Evolutionary conservation across 2,113 vertebrate species (phyloP).

Genomic region (Falcunculus frontatus): DNA sequence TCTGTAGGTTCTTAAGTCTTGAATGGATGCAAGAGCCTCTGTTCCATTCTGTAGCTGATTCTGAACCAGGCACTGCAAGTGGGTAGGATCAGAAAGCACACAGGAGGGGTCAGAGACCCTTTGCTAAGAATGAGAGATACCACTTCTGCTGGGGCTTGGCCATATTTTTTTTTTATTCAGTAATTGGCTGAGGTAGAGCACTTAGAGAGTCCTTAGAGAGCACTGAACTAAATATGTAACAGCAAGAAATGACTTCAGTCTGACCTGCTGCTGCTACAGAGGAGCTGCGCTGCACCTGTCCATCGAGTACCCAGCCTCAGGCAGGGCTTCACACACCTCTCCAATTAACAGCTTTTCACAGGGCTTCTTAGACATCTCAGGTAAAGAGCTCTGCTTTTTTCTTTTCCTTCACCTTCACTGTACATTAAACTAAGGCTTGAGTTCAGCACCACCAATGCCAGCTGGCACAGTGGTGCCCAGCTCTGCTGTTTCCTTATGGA

Average conservation of each 20-base stretch:
- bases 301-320: not conserved
- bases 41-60: not conserved
- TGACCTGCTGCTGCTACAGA: not conserved
- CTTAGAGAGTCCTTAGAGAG: not conserved
- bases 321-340: not conserved
- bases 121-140: not conserved
- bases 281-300: not conserved
- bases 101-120: not conserved
- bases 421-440: not conserved
- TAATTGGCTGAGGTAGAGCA: not conserved
- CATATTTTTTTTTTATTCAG: not conserved
- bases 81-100: not conserved
- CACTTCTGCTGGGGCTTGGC: not conserved
- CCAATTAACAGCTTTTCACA: not conserved
- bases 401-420: not conserved
- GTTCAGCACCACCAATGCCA: not conserved
- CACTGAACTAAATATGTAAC: not conserved
- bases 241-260: not conserved
- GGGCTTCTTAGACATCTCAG: not conserved
- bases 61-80: not conserved
- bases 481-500: not conserved
- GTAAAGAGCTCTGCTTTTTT: not conserved
- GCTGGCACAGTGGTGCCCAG: not conserved
- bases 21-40: not conserved
- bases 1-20: not conserved